phyloP scores from a whole-genome alignment of 2,888 invertebrate genomes.

The Caenorhabditis afra region DNA sequence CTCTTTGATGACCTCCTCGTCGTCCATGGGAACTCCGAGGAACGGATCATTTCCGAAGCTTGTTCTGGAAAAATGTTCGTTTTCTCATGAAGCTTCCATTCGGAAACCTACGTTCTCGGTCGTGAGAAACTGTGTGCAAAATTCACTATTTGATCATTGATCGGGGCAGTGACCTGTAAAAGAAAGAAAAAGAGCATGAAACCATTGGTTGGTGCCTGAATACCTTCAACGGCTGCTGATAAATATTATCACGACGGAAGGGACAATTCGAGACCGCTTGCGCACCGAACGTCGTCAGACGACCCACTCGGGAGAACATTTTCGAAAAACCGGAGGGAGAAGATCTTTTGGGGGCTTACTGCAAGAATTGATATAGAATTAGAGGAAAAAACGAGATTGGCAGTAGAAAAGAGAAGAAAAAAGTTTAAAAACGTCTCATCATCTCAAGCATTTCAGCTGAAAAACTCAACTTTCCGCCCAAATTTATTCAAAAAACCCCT shows the following conservation, averaged over 20 bases:
- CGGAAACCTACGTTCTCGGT: slow-evolving; percentile 42
- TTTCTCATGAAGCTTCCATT: neutral
- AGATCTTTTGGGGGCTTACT: neutral
- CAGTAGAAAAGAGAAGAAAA: neutral
- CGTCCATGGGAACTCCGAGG: slow-evolving; percentile 51
- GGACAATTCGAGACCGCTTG: slow-evolving; percentile 59
- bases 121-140: slow-evolving; percentile 56
- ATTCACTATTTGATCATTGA: slow-evolving; percentile 44
- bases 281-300: slow-evolving; percentile 60
- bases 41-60: slow-evolving; percentile 58
- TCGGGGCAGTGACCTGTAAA: slow-evolving; percentile 38
- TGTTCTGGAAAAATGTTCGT: slow-evolving; percentile 30
- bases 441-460: too few species aligned
- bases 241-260: slow-evolving; percentile 50
- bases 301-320: slow-evolving; percentile 62
- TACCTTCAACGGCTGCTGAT: slow-evolving; percentile 53
- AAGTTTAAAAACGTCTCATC: too few species aligned
- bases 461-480: too few species aligned
- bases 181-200: neutral
- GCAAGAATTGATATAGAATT: too few species aligned
- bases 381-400: neutral
- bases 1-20: slow-evolving; percentile 61
- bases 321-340: slow-evolving; percentile 5
- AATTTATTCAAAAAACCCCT: neutral
- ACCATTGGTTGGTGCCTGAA: neutral